Percentiles rank a stretch among this genome's conserved stretches.
Evolutionary conservation across 2,113 vertebrate species (phyloP).

Genomic region (Chaetodon trifascialis): DNA sequence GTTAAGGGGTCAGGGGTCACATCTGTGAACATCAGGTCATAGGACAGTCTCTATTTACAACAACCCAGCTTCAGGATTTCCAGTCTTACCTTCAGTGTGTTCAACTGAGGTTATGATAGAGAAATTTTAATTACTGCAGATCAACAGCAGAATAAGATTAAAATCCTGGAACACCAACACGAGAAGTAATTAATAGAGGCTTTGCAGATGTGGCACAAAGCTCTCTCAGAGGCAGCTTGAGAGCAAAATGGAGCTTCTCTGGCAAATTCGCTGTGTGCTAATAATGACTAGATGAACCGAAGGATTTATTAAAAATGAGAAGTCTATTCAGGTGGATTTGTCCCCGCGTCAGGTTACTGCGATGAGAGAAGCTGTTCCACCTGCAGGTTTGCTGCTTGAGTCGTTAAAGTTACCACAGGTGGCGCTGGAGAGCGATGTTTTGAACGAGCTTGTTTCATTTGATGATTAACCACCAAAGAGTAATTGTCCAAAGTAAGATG

Average conservation of each 20-base stretch:
- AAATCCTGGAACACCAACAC: background rate
- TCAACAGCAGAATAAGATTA: background rate
- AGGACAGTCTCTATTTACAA: background rate
- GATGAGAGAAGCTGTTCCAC: background rate
- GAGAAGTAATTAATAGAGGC: background rate
- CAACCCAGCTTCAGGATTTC: background rate
- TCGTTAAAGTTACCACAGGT: background rate
- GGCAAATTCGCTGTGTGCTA: background rate
- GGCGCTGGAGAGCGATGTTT: background rate
- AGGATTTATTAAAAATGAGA: background rate
- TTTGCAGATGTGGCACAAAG: slow-evolving; percentile 4
- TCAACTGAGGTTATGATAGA: background rate
- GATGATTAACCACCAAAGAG: too few species aligned
- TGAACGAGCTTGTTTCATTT: too few species aligned
- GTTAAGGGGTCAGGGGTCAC: slow-evolving; percentile 3
- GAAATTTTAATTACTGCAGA: background rate
- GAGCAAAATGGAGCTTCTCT: background rate
- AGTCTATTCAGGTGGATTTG: background rate
- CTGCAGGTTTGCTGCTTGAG: background rate
- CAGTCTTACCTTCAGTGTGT: background rate
- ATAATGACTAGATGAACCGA: background rate
- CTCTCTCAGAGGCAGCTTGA: background rate
- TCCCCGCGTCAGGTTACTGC: background rate
- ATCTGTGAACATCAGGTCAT: background rate
- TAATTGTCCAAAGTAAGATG: background rate